Percentiles rank a stretch among this genome's conserved stretches.
Conservation (phyloP, 2,797 vertebrate genomes). For the Xiphophorus birchmanni region DNA sequence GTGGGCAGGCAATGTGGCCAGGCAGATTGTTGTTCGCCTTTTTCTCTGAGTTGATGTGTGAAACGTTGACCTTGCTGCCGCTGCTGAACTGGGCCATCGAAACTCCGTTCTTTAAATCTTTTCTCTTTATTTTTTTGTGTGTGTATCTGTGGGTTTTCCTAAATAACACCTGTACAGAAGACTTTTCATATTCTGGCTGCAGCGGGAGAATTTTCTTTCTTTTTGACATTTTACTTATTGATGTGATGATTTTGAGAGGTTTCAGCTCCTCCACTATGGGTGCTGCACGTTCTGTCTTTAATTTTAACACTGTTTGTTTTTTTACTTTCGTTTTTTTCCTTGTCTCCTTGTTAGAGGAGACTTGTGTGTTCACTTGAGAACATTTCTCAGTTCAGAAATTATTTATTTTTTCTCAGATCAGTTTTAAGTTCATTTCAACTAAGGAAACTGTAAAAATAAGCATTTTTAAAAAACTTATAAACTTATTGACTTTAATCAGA, state of each 20-base stretch:
- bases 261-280: conserved; percentile 21
- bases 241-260: conserved; percentile 6
- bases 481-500: background rate
- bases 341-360: background rate
- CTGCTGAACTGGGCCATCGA: conserved; percentile 33
- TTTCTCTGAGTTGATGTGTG: conserved; percentile 31
- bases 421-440: background rate
- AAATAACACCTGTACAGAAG: conserved; percentile 27
- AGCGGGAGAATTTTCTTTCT: conserved; percentile 8
- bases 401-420: background rate
- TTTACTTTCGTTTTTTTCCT: too few relatives aligned
- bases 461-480: background rate
- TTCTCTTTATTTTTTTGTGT: background rate
- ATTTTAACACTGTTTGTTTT: conserved; percentile 7
- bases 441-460: background rate
- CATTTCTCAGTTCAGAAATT: too few relatives aligned
- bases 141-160: conserved; percentile 14
- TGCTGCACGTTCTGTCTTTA: conserved; percentile 4
- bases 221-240: conserved; percentile 25
- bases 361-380: background rate
- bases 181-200: background rate
- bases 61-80: conserved; percentile 23
- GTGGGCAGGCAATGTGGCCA: conserved; percentile 52
- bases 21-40: conserved; percentile 45
- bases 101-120: background rate